Base-by-base conservation (phyloP, 2,888 invertebrate genomes). In the Eudemis profundana region DNA sequence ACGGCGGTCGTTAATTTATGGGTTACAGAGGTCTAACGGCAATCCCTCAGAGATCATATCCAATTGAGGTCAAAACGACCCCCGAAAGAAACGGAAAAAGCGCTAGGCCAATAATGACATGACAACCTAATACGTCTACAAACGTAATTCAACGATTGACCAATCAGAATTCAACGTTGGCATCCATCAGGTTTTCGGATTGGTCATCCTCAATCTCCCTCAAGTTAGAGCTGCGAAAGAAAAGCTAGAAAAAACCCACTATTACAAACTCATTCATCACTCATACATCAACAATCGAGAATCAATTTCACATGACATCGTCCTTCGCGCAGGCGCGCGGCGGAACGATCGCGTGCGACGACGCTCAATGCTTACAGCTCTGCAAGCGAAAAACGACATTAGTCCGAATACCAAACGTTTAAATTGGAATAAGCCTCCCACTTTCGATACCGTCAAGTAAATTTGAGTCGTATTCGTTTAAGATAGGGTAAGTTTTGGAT, bases 311-410 rank as follows among this genome's bases (percentile, higher is more conserved):
- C 79, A 82, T 80, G 79, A 77, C 72, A 63, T 67, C 75, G 85
- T 83, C 86, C 85, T 84, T 85, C 83, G 70, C 69, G 68, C 67
- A 66, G 67, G 74, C 73, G 76, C 70, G 70, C 72, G 78, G 74
- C 81, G 83, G 78, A 84, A 86, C 86, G 81, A 67, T 85, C 79
- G 86, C 85, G 86, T 84, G 85, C 77, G 68, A 27, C 77, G 68
- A 27, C 19, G 17, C 14, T 47, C 54, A 62, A 62, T 53, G 53
- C 46, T 54, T 19, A 29, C 38, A 33, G 14, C 62, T 3, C 0
- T 15, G 1, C 54, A 47, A 33, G n/a, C 54, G 8, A 49, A 29
- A 38, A 21, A 5, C 12, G 15, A 14, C 21, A 38, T 5, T 47
- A 56, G 19, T 2, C 21, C 46, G 38, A 61, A 12, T 3, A 2